These are phyloP conservation scores for Cepaea nemoralis DNA, from an alignment of 1,140 invertebrate genomes.

Conservation along the genomic window DNA sequence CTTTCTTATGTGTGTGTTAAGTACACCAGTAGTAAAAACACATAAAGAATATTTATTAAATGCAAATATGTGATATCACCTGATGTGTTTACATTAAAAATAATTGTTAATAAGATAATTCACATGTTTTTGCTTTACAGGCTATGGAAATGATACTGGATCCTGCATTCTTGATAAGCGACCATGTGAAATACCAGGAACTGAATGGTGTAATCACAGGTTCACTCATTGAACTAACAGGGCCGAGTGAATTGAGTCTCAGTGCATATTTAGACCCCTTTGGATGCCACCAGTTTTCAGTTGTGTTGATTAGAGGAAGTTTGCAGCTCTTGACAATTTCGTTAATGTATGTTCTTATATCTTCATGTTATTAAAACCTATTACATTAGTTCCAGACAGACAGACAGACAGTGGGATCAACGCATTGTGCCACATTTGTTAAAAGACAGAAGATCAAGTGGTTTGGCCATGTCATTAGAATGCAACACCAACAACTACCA, in stretches of 20 bases:
- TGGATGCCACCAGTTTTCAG: constrained; percentile 16
- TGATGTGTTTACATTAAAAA: no score
- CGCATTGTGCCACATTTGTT: no score
- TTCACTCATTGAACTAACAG: constrained; percentile 1
- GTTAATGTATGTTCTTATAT: not conserved
- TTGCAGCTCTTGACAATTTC: constrained; percentile 8
- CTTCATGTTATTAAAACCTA: no score
- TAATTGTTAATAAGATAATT: not conserved
- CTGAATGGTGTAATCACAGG: not conserved
- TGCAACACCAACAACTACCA: no score
- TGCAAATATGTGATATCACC: no score
- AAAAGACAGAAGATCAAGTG: no score
- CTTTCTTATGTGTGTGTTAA: no score
- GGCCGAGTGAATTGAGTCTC: not conserved
- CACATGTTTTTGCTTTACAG: not conserved
- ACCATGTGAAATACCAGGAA: constrained; percentile 9
- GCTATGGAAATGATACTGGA: not conserved
- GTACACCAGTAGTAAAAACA: no score
- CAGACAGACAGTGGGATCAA: no score
- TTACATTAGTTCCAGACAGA: no score
- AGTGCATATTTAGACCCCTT: constrained; percentile 12
- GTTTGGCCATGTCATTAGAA: no score
- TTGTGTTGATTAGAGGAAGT: constrained; percentile 21
- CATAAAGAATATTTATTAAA: no score
- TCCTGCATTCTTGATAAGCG: not conserved